Evolutionary conservation across 1,140 invertebrate species (phyloP), one percentile per base, ranked within the genome.

Genomic region (Brachionus rotundiformis): DNA sequence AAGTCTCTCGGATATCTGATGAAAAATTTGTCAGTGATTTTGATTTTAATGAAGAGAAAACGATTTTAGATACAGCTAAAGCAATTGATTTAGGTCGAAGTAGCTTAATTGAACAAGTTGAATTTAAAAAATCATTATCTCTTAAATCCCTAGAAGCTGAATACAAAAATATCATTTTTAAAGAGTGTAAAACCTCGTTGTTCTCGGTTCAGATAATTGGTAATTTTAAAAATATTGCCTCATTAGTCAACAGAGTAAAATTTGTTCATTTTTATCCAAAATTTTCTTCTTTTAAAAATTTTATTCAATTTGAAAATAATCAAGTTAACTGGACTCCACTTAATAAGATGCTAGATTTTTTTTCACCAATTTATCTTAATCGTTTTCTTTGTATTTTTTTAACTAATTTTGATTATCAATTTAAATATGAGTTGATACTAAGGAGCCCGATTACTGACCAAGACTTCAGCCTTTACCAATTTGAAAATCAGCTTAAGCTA

Each of bases 231-330:
- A 44, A 41, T 73, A 8, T 3, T 19, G 36, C 25, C 4, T 1
- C n/a, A 2, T 44, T 73, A 16, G 19, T 19, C 25, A 44, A 73
- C n/a, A 33, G 68, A 73, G 25, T 73, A n/a, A 73, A 73, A 29
- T 73, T 44, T 73, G 19, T 73, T 25, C 19, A 44, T 8, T 44
- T 73, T 25, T 73, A 44, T 27, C 36, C 68, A 25, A 44, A 44
- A 44, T 8, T 41, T 11, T 25, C 25, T 3, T 5, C 10, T 27
- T 44, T 8, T 29, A 44, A 44, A 27, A 11, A 8, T 44, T 41
- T 11, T 1, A 19, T 44, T 44, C 2, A 31, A 3, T 8, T 19
- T 2, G 68, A 73, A 73, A 10, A 23, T 5, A 73, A 39, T 16
- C 3, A 23, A 5, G n/a, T 73, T 25, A 73, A 73, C 25, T 73